Evolutionary conservation across 2,797 vertebrate genomes (phyloP).

Genomic region (Eulemur albifrons): DNA sequence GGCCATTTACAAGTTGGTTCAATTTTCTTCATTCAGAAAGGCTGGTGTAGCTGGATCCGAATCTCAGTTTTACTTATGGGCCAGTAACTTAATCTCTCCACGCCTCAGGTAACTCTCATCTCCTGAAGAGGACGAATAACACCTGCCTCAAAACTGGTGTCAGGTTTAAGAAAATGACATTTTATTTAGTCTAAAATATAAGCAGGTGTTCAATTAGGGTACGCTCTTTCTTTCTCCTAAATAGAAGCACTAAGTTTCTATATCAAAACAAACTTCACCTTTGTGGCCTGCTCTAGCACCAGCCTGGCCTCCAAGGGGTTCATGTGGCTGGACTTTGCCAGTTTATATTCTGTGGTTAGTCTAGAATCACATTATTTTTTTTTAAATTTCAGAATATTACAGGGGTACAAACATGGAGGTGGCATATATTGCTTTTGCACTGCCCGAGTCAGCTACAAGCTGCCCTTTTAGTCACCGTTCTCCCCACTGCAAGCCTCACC

Average conservation of each 20-base stretch:
- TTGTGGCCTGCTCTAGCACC: neutral
- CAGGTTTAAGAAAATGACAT: neutral
- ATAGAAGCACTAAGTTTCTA: neutral
- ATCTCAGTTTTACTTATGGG: neutral
- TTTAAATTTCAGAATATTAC: too few relatives aligned
- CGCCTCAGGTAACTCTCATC: neutral
- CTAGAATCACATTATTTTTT: neutral
- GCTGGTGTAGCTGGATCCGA: neutral
- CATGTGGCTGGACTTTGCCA: neutral
- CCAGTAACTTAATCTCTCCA: neutral
- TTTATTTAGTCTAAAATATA: neutral
- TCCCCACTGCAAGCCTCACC: neutral
- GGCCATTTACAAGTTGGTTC: neutral
- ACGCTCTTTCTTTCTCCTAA: neutral
- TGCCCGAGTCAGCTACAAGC: too few relatives aligned
- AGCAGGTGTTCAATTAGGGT: neutral
- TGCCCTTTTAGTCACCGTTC: too few relatives aligned
- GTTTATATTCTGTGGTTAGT: neutral
- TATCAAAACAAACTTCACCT: neutral
- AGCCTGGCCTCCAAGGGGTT: neutral
- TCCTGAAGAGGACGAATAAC: neutral
- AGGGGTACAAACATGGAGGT: too few relatives aligned
- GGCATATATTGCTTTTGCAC: too few relatives aligned
- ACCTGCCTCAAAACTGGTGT: neutral
- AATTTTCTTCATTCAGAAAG: neutral